Evolutionary conservation across 2,113 vertebrate genomes (phyloP), one percentile per base, ranked within the genome.

Genomic region (Cynoglossus semilaevis): DNA sequence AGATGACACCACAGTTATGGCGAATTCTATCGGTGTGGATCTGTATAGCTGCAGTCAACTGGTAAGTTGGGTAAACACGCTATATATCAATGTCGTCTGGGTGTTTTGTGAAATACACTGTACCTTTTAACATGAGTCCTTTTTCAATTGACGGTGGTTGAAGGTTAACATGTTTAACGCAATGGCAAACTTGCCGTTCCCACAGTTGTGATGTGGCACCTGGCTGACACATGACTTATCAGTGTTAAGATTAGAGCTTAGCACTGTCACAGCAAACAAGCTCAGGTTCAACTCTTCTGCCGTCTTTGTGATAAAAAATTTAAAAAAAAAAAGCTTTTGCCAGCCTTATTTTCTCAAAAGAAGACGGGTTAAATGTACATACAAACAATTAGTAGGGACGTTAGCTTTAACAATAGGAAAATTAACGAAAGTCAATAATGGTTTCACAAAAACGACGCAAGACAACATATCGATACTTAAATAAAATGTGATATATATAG

Each of bases 21-120:
- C 80, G 82, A 83, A 42, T 72, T 69, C 41, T 84, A 79, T 80
- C 75, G 76, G 51, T 85, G 76, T 89, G 75, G 70, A 77, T 90
- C 0, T 73, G 71, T 71, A 54, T 86, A 43, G 62, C 71, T 67
- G 59, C 79, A 13, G 17, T 84, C 46, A 82, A 36, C 63, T 10
- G 87, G 89, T 90, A 53, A 89, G 89, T 88, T 29, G 1, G 15
- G 44, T 8, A 1, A 11, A 51, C 15, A 11, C 3, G 7, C 17
- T 3, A 1, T 1, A 11, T 41, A 0, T 29, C 37, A 0, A 1
- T 15, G 1, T 13, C n/a, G 1, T 12, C 8, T 4, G 22, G 1
- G n/a, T 16, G 14, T 43, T 44, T 16, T 3, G 7, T 14, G 17
- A 15, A 15, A 43, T 43, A 1, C 7, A 10, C 16, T 2, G 4